Evolutionary conservation across 2,888 invertebrate species (phyloP).

Genomic region (Chrysotoxum bicinctum): DNA sequence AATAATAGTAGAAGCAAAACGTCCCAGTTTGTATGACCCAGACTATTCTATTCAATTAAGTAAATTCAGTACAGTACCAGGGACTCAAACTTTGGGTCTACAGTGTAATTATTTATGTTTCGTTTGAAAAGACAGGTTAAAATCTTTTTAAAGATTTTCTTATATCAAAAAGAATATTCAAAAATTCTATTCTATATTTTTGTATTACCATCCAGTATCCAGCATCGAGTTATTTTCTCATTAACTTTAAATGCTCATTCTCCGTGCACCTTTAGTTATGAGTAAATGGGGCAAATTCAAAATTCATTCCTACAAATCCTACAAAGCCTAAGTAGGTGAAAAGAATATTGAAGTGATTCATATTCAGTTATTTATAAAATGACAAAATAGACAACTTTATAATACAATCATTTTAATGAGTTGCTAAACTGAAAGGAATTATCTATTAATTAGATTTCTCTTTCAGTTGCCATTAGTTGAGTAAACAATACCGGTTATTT

Average conservation of each 20-base stretch:
- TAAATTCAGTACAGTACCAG: no score
- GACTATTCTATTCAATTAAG: no score
- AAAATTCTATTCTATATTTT: no score
- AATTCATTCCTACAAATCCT: not conserved
- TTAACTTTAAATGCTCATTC: not conserved
- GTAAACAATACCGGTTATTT: not conserved
- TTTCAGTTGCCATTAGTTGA: not conserved
- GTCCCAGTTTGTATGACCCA: no score
- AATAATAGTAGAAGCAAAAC: no score
- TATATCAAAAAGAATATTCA: no score
- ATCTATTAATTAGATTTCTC: not conserved
- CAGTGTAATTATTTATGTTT: no score
- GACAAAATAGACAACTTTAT: not conserved
- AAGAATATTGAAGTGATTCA: not conserved
- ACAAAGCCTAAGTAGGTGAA: not conserved
- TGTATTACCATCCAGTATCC: no score
- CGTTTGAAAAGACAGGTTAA: no score
- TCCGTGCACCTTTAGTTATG: not conserved
- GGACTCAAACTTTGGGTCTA: no score
- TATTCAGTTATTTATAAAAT: not conserved
- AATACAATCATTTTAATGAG: not conserved
- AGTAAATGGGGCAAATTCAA: not conserved
- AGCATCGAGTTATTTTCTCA: not conserved
- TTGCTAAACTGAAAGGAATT: not conserved
- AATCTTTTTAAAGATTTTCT: no score